These are phyloP conservation scores for Gambusia affinis DNA, from an alignment of 2,113 vertebrate genomes.

Conservation along the genomic window DNA sequence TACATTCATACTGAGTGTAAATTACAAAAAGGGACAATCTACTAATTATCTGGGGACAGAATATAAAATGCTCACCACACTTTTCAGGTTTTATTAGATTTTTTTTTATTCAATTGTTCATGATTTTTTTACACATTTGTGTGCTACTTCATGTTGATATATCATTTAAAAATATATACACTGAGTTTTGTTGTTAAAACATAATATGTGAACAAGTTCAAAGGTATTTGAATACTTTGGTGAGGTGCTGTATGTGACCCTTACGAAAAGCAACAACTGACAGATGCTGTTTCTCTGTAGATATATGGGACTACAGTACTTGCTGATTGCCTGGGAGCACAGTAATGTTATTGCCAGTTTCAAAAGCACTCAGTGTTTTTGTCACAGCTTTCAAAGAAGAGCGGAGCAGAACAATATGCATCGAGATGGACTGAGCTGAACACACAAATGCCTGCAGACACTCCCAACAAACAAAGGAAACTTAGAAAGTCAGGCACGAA, in stretches of 20 bases:
- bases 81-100: no score
- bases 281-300: neutral
- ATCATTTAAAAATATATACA: neutral
- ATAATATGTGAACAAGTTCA: neutral
- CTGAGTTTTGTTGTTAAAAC: neutral
- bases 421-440: neutral
- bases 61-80: no score
- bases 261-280: neutral
- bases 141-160: neutral
- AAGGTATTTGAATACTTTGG: neutral
- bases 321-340: neutral
- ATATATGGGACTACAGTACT: neutral
- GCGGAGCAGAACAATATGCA: neutral
- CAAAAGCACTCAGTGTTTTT: neutral
- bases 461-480: slow-evolving; percentile 14
- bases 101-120: neutral
- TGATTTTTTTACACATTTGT: neutral
- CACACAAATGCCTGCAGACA: slow-evolving; percentile 5
- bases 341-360: slow-evolving; percentile 10
- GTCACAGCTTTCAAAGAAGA: neutral
- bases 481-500: slow-evolving; percentile 48
- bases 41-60: neutral
- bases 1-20: neutral
- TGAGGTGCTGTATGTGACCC: neutral
- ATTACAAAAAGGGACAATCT: neutral